Evolutionary conservation across 2,888 invertebrate genomes (phyloP), one percentile per base, ranked within the genome.

Genomic region (Ochlodes sylvanus): DNA sequence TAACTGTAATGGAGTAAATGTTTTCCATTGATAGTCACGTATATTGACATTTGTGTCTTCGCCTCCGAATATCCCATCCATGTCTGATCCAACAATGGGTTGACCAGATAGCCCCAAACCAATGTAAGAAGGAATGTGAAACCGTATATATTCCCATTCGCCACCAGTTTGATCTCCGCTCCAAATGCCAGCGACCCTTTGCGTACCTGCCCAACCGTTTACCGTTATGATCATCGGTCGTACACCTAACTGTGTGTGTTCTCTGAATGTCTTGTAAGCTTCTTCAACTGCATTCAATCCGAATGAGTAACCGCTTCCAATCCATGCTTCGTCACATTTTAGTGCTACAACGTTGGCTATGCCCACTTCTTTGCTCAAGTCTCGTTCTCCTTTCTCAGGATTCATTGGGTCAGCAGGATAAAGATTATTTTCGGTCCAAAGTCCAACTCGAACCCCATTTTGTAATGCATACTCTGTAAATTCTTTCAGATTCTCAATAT

Each of bases 301-400:
- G 72, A 89, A 92, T 0, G 92, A 93, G 72, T 92, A 93, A 3
- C 92, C 92, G 10, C 72, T 68, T 5, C 92, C 92, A 41, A 93
- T 88, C 92, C 92, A 93, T 6, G 91, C 92, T 0, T 91, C 92
- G 67, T 93, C 92, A 75, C 92, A 91, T 80, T 93, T 93, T 0
- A 93, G 81, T 0, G 92, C 92, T 12, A 85, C 85, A 1, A 89
- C 82, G 12, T 88, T 87, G 54, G 91, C 91, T 32, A 81, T 71
- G 7, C 80, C 75, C 0, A 92, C 85, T 84, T 93, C 92, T 76
- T 85, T 85, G 3, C 73, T 70, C 69, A 93, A 82, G 79, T 93
- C 92, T 70, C 92, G 83, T 72, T 93, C 92, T 42, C 92, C 92
- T 78, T 92, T 93, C 66, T 87, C 86, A 1, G 92, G 92, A 70